These are phyloP conservation scores for Channa striata DNA, from an alignment of 2,797 vertebrate genomes.

Conservation along the genomic window DNA sequence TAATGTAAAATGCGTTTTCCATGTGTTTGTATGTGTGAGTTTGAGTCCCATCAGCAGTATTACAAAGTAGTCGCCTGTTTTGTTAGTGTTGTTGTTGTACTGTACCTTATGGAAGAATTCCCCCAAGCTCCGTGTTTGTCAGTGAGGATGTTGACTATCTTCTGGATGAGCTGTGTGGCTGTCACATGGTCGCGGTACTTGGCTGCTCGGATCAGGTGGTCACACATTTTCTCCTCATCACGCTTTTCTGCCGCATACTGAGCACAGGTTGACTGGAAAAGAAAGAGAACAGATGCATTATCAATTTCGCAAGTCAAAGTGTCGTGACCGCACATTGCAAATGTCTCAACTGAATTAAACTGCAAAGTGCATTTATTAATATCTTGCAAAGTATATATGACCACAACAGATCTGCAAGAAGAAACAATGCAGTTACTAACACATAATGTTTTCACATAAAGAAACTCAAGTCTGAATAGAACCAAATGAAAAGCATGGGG, in stretches of 20 bases:
- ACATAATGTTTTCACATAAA: constrained; percentile 28
- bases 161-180: constrained; percentile 95
- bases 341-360: constrained; percentile 9
- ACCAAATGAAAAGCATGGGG: constrained; percentile 78
- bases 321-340: background rate
- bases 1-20: background rate
- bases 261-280: constrained; percentile 90
- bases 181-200: constrained; percentile 97
- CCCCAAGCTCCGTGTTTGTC: constrained; percentile 99
- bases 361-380: background rate
- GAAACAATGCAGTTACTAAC: constrained; percentile 7
- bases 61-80: background rate
- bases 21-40: background rate
- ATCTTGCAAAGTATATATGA: background rate
- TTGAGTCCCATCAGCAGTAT: too few species aligned
- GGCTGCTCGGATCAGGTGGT: constrained; percentile 96
- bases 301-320: background rate
- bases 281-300: constrained; percentile 18
- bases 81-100: background rate
- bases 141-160: constrained; percentile 96
- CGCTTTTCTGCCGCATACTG: constrained; percentile 96
- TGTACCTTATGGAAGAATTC: constrained; percentile 90
- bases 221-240: constrained; percentile 98
- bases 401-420: background rate
- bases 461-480: constrained; percentile 68